Conservation (phyloP, 2,113 vertebrate genomes). For the Equus quagga region DNA sequence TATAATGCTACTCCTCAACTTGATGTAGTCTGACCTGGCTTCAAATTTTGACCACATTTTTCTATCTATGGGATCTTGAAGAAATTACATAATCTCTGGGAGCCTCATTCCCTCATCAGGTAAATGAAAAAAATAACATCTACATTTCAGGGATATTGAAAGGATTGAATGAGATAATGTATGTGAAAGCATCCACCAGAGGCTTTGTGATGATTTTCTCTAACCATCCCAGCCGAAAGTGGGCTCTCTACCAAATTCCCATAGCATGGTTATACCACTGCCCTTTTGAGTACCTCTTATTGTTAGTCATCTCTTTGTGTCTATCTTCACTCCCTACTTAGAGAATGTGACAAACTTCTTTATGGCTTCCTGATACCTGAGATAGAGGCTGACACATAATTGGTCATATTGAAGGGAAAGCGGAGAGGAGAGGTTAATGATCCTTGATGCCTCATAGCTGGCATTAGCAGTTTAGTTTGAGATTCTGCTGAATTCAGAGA, state of each 20-base stretch:
- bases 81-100: not conserved
- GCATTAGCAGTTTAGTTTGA: not conserved
- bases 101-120: not conserved
- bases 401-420: not conserved
- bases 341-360: not conserved
- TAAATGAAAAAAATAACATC: constrained; percentile 38
- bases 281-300: not conserved
- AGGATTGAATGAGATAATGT: constrained; percentile 41
- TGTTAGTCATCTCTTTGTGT: not conserved
- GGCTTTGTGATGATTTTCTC: not conserved
- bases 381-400: not conserved
- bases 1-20: not conserved
- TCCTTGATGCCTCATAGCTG: not conserved
- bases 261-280: not conserved
- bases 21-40: not conserved
- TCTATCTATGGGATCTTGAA: not conserved
- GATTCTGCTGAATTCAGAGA: constrained; percentile 9
- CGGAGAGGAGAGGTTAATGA: not conserved
- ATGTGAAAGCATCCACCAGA: not conserved
- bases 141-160: not conserved
- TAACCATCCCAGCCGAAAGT: not conserved
- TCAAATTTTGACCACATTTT: constrained; percentile 1
- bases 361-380: not conserved
- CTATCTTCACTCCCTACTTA: not conserved
- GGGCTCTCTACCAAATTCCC: not conserved